phyloP scores from a whole-genome alignment of 2,113 vertebrate genomes.

The Cichladusa arquata region DNA sequence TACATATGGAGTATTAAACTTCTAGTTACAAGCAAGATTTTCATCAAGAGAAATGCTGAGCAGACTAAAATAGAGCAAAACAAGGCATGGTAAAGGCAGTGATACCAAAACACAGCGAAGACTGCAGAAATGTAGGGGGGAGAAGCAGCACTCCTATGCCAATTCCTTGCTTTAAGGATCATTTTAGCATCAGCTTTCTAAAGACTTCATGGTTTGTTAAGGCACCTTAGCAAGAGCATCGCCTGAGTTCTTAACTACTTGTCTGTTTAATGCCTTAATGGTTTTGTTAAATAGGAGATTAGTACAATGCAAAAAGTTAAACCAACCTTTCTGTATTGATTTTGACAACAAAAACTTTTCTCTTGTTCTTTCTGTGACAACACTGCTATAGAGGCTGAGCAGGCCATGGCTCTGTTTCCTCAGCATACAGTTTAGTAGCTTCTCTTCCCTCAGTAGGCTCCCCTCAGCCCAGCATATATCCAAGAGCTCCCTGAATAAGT shows the following conservation, averaged over 20 bases:
- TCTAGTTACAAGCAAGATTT: background rate
- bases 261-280: background rate
- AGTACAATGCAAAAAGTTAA: background rate
- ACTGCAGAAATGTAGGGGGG: background rate
- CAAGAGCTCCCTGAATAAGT: constrained; percentile 83
- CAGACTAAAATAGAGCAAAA: background rate
- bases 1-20: background rate
- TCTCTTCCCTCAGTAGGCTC: constrained; percentile 80
- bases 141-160: background rate
- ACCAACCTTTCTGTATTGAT: constrained; percentile 78
- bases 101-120: background rate
- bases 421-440: constrained; percentile 82
- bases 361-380: constrained; percentile 76
- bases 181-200: background rate
- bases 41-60: background rate
- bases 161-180: background rate
- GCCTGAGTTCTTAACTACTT: background rate
- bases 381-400: constrained; percentile 77
- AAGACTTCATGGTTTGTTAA: background rate
- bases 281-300: background rate
- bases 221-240: background rate
- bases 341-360: constrained; percentile 72
- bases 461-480: constrained; percentile 72
- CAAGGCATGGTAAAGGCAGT: background rate
- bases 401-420: constrained; percentile 74